Conservation (phyloP, 2,797 vertebrate species). For the Gallinago nigripennis region DNA sequence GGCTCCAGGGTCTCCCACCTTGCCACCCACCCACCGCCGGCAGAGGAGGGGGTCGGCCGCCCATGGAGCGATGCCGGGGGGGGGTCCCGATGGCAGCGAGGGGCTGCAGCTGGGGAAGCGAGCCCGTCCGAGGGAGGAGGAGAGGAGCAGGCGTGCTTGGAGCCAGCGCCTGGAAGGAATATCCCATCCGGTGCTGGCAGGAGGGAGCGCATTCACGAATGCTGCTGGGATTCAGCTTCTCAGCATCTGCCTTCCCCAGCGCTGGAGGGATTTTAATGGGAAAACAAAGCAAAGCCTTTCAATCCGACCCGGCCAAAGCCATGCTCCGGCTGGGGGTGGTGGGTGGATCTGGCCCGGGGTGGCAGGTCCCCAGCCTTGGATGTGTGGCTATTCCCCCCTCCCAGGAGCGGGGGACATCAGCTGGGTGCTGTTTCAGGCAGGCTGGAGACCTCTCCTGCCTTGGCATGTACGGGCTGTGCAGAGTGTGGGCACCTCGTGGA, state of each 20-base stretch:
- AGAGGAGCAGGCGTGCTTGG: not conserved
- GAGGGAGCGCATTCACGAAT: slow-evolving; percentile 23
- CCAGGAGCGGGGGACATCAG: not conserved
- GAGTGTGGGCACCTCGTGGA: accelerated
- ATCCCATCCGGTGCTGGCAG: slow-evolving; percentile 62
- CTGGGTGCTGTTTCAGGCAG: not conserved
- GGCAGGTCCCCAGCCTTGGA: not conserved
- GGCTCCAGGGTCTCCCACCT: not conserved
- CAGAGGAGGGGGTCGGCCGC: accelerated
- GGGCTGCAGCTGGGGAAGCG: not conserved
- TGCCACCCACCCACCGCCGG: accelerated
- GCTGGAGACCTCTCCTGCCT: not conserved
- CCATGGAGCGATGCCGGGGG: accelerated
- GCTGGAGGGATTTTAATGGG: not conserved
- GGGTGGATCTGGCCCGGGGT: not conserved
- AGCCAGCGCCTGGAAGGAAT: not conserved
- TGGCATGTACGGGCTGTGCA: accelerated
- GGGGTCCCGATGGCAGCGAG: not conserved
- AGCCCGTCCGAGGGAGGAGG: not conserved
- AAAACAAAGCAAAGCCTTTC: not conserved
- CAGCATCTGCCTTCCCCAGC: slow-evolving; percentile 41
- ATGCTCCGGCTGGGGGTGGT: accelerated
- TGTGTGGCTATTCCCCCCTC: accelerated
- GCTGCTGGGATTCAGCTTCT: slow-evolving; percentile 52
- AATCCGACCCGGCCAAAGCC: not conserved